Conservation (phyloP, 2,113 vertebrate species). For the Chitala chitala region DNA sequence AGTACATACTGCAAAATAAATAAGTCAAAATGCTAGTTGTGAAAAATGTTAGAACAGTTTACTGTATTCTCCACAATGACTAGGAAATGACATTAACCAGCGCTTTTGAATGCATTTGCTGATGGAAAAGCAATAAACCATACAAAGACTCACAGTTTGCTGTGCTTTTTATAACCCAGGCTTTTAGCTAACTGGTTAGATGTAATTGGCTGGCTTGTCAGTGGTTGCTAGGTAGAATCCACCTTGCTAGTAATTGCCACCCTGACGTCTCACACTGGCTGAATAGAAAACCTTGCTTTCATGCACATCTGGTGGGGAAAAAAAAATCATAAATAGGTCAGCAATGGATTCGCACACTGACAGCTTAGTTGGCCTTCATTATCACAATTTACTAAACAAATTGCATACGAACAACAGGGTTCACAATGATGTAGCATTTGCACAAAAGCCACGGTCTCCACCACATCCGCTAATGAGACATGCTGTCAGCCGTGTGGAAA, state of each 20-base stretch:
- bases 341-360: not conserved
- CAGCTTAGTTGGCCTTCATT: not conserved
- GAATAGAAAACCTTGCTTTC: not conserved
- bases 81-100: too few species aligned
- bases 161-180: not conserved
- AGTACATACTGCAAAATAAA: too few species aligned
- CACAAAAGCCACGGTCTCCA: not conserved
- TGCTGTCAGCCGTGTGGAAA: too few species aligned
- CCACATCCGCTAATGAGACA: not conserved
- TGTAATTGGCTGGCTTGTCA: conserved; percentile 7
- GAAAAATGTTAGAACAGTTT: too few species aligned
- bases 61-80: too few species aligned
- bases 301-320: not conserved
- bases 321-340: conserved; percentile 13
- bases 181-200: not conserved
- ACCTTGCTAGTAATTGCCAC: not conserved
- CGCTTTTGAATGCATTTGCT: too few species aligned
- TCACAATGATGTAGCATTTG: not conserved
- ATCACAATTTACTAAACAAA: not conserved
- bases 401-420: not conserved
- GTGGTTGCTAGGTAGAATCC: conserved; percentile 18
- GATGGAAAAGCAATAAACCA: too few species aligned
- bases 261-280: conserved; percentile 3
- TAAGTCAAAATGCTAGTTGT: too few species aligned
- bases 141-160: not conserved